Base-by-base conservation (phyloP, 2,888 invertebrate species). In the Mycalesis mineus region DNA sequence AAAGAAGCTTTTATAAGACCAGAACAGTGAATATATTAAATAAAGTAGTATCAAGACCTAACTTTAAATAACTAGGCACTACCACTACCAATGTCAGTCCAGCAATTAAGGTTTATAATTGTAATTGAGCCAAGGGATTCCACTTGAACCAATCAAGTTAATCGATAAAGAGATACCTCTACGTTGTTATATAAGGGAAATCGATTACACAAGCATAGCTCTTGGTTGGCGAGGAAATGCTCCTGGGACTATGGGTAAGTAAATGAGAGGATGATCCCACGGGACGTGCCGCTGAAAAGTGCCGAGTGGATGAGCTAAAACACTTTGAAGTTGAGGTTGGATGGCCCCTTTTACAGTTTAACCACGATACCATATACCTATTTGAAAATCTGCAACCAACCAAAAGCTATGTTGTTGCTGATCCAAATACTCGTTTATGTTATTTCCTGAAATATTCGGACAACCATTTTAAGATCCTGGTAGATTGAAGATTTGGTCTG, bases 251-350 rank as follows among this genome's bases (percentile, higher is more conserved):
- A 75, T 76, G 78, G 80, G 80, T 82, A 82, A 82, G 83, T 82
- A 82, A 84, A 80, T 77, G 83, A 80, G 79, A 80, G 83, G 82
- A 73, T 74, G 71, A 67, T 80, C 84, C 75, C 81, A 57, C 44
- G 78, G 74, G 84, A 77, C 29, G 7, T 17, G 37, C 37, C 17
- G 13, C 47, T 47, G 33, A 33, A 47, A 11, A 47, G 33, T 33
- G 47, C 47, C 31, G 47, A 47, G 31, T 31, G 29, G 9, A 29
- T 29, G 45, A 3, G 9, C 41, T 41, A 8, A 31, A 29, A 45
- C 45, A 15, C 31, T 33, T 47, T 47, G 47, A 47, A 33, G 47
- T 47, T 9, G 47, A 9, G 9, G 15, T 15, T 15, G 31, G 47
- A 31, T 29, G 22, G 22, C 22, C 22, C 22, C 5, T 22, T 22